Evolutionary conservation across 2,113 vertebrate species (phyloP).

Genomic region (Halcyon senegalensis): DNA sequence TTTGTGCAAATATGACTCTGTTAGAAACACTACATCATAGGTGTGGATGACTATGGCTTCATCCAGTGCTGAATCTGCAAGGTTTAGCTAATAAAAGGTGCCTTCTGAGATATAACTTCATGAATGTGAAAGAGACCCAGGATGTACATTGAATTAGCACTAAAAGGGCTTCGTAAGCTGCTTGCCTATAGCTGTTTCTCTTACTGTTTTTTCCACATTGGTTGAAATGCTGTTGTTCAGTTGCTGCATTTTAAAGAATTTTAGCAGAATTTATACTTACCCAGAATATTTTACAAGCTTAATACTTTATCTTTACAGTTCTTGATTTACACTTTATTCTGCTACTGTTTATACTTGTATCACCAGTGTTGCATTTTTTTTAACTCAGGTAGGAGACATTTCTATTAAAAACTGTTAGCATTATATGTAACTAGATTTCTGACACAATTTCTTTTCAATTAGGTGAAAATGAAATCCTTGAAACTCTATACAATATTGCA

Average conservation of each 20-base stretch:
- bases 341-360: neutral
- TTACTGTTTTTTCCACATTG: neutral
- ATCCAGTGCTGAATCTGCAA: neutral
- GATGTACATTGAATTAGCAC: neutral
- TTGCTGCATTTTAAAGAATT: neutral
- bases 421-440: neutral
- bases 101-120: neutral
- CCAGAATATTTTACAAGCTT: neutral
- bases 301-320: neutral
- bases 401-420: neutral
- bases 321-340: neutral
- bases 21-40: neutral
- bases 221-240: neutral
- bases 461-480: slow-evolving; percentile 97
- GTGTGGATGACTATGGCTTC: neutral
- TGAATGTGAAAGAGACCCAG: neutral
- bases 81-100: neutral
- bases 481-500: slow-evolving; percentile 86
- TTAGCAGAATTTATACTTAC: neutral
- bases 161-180: neutral
- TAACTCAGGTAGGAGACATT: neutral
- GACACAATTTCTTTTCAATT: slow-evolving; percentile 40
- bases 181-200: neutral
- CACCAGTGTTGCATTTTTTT: neutral
- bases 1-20: neutral